Percentiles rank a stretch among this genome's conserved stretches.
Evolutionary conservation across 1,140 invertebrate species (phyloP).

Genomic region (Caenorhabditis briggsae): DNA sequence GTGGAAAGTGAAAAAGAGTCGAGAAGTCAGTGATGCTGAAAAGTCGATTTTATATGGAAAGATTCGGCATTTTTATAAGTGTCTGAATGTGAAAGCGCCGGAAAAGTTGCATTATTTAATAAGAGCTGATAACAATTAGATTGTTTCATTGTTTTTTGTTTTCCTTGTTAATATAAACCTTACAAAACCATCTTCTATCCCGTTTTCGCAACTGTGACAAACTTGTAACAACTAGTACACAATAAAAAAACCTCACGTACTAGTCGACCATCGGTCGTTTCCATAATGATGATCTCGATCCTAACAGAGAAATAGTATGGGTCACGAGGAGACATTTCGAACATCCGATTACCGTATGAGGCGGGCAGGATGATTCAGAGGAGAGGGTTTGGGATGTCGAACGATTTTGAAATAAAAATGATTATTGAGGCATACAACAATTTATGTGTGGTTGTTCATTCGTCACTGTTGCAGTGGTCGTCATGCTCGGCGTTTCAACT

Average conservation of each 20-base stretch:
- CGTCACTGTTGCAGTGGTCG: conserved; percentile 44
- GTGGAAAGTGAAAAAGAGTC: conserved; percentile 29
- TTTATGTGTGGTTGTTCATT: conserved; percentile 55
- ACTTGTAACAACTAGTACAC: conserved; percentile 31
- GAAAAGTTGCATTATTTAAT: conserved; percentile 10
- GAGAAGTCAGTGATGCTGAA: not conserved
- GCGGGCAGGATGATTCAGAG: conserved; percentile 27
- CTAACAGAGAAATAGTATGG: not conserved
- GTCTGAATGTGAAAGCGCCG: conserved; percentile 17
- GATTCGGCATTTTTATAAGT: conserved; percentile 38
- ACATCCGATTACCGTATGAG: conserved; percentile 44
- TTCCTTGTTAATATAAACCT: not conserved
- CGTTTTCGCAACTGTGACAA: not conserved
- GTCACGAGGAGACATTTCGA: not conserved
- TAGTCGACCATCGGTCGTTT: conserved; percentile 29
- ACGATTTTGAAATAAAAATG: conserved; percentile 25
- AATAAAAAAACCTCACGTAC: conserved; percentile 37
- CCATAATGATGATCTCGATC: conserved; percentile 30
- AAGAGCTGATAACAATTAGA: not conserved
- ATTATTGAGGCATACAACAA: conserved; percentile 25
- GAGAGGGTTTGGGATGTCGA: not conserved
- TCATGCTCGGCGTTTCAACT: conserved; percentile 45
- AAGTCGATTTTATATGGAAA: conserved; percentile 37
- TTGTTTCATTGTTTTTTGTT: not conserved
- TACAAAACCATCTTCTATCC: not conserved